phyloP scores from a whole-genome alignment of 2,797 vertebrate genomes.

The Coregonus sp. region DNA sequence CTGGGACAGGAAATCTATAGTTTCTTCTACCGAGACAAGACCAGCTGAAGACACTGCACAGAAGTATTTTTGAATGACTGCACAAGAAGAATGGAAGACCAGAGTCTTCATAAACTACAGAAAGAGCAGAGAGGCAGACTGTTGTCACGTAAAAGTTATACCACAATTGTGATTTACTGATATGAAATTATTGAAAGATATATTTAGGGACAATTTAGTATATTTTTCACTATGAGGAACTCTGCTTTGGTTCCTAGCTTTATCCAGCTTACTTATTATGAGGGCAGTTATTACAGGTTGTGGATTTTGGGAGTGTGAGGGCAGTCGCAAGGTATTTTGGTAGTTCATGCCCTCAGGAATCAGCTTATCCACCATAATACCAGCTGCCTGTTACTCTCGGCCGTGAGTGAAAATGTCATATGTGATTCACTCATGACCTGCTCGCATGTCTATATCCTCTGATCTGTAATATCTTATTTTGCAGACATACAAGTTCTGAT shows the following conservation, averaged over 20 bases:
- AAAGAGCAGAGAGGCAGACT: conserved; percentile 35
- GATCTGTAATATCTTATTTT: conserved; percentile 10
- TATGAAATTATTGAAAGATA: conserved; percentile 29
- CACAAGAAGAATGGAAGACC: conserved; percentile 46
- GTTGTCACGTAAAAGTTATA: conserved; percentile 32
- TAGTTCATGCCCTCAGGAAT: conserved; percentile 12
- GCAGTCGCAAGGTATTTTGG: neutral
- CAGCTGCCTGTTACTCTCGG: conserved; percentile 8
- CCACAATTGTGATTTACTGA: conserved; percentile 33
- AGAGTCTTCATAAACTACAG: conserved; percentile 40
- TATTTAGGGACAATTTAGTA: neutral
- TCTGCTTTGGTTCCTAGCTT: neutral
- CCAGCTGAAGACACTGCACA: conserved; percentile 25
- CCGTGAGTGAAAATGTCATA: neutral
- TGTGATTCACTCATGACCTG: neutral
- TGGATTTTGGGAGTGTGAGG: conserved; percentile 2
- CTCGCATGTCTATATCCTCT: conserved; percentile 13
- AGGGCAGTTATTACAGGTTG: neutral
- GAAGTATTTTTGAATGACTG: conserved; percentile 41
- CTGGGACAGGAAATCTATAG: conserved; percentile 2
- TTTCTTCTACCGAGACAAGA: conserved; percentile 33
- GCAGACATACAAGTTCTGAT: neutral
- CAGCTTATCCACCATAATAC: conserved; percentile 2
- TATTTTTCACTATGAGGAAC: conserved; percentile 16
- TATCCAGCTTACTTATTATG: neutral